Conservation (phyloP, 1,140 invertebrate genomes). For the Battus philenor region DNA sequence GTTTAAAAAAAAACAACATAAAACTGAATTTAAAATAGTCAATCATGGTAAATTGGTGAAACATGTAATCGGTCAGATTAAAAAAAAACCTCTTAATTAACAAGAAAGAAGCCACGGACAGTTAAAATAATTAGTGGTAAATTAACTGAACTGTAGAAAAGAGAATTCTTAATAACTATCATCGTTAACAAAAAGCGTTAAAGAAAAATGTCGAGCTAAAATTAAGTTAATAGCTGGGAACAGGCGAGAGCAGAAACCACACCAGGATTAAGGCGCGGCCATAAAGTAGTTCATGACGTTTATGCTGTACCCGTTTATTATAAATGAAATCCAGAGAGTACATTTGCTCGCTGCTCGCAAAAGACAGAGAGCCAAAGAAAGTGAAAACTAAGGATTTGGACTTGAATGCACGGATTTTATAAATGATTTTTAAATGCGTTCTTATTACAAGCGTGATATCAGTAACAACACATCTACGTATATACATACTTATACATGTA, state of each 20-base stretch:
- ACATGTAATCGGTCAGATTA: no score
- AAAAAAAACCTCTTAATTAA: no score
- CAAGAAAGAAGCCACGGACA: constrained; percentile 9
- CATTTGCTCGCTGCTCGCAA: constrained; percentile 7
- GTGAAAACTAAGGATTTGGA: no score
- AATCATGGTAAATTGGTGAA: no score
- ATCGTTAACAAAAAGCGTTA: constrained; percentile 50
- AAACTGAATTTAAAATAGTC: no score
- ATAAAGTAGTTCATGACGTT: constrained; percentile 15
- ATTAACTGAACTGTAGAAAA: constrained; percentile 27
- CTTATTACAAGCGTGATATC: no score
- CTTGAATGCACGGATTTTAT: no score
- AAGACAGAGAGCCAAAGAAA: no score
- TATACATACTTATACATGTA: no score
- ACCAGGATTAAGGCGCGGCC: constrained; percentile 20
- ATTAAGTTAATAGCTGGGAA: constrained; percentile 63
- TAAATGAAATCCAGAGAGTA: constrained; percentile 9
- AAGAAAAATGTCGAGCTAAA: constrained; percentile 56
- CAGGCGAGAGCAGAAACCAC: constrained; percentile 38
- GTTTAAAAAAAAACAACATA: no score
- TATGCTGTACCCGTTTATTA: constrained; percentile 15
- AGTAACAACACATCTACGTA: no score
- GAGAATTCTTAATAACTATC: constrained; percentile 35
- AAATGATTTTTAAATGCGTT: no score
- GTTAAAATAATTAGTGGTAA: constrained; percentile 17